Conservation (phyloP, 2,113 vertebrate species). For the Caloenas nicobarica region DNA sequence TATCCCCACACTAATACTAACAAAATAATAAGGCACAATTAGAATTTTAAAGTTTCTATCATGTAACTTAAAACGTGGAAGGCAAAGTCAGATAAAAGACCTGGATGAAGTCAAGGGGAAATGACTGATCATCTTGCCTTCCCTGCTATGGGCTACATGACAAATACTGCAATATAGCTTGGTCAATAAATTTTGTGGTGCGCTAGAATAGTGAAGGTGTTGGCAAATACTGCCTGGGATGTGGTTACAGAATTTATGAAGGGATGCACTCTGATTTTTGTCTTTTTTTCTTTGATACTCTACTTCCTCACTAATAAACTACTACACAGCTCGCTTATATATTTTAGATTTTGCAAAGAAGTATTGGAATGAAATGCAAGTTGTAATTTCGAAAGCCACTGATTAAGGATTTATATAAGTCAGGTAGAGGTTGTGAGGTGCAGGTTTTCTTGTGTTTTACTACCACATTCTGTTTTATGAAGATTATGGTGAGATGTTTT, state of each 20-base stretch:
- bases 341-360: not conserved
- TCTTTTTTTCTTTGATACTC: not conserved
- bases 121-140: not conserved
- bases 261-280: not conserved
- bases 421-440: not conserved
- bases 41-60: not conserved
- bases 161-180: not conserved
- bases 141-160: fast-evolving
- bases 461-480: not conserved
- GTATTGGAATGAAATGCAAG: not conserved
- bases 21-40: not conserved
- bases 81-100: not conserved
- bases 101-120: not conserved
- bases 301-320: not conserved
- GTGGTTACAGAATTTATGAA: not conserved
- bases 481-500: not conserved
- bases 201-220: not conserved
- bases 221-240: not conserved
- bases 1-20: fast-evolving
- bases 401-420: not conserved
- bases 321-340: not conserved
- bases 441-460: not conserved
- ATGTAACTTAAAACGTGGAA: not conserved
- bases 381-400: not conserved
- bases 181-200: not conserved